Conservation (phyloP, 2,888 invertebrate genomes). For the Cosmorhoe ocellata region DNA sequence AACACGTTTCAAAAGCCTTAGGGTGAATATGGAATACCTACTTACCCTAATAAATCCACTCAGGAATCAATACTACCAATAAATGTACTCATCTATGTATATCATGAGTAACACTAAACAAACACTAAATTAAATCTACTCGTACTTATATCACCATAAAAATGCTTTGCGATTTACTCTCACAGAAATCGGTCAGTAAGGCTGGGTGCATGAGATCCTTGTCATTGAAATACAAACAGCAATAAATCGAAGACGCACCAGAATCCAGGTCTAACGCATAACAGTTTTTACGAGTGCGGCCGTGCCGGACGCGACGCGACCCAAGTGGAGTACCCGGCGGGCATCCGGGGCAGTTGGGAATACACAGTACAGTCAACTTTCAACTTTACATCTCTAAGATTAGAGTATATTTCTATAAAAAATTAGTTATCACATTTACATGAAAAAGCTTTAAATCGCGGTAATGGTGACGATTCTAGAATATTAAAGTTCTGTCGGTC, state of each 20-base stretch:
- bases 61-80: no score
- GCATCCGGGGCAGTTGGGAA: constrained; percentile 30
- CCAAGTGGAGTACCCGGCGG: constrained; percentile 23
- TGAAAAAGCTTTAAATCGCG: constrained; percentile 13
- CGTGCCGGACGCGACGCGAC: constrained; percentile 33
- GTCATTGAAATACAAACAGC: constrained; percentile 14
- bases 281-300: constrained; percentile 30
- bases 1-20: no score
- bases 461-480: constrained; percentile 14
- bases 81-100: no score
- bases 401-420: constrained; percentile 1
- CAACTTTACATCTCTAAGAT: background rate
- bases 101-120: no score
- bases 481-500: constrained; percentile 12
- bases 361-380: constrained; percentile 4
- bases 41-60: no score
- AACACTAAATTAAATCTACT: no score
- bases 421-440: constrained; percentile 13
- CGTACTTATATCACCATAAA: no score
- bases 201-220: constrained; percentile 14
- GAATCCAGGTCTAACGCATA: constrained; percentile 32
- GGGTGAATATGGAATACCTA: no score
- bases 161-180: no score
- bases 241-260: constrained; percentile 27
- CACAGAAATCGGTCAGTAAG: background rate